Evolutionary conservation across 35 echinoderm and acorn worm species (phyloP).

Genomic region (Lytechinus variegatus): DNA sequence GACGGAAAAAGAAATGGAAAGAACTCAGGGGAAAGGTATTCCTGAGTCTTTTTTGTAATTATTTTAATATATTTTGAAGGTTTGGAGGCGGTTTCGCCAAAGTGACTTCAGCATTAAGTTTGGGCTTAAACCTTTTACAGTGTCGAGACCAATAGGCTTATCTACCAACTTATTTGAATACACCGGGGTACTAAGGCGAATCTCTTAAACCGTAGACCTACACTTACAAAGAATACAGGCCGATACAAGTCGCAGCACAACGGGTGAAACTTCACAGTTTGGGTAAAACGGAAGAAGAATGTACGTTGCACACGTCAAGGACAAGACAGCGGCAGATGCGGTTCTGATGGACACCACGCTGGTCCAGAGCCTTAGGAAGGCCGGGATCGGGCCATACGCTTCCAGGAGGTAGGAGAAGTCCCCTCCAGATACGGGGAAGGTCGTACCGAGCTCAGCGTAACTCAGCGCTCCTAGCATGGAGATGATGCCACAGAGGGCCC

Average conservation of each 20-base stretch:
- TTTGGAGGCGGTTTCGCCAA: too few relatives aligned
- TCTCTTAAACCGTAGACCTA: neutral
- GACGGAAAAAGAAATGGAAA: too few relatives aligned
- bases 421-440: slow-evolving; percentile 75
- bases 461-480: slow-evolving; percentile 65
- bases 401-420: slow-evolving; percentile 68
- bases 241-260: neutral
- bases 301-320: slow-evolving; percentile 35
- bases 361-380: slow-evolving; percentile 65
- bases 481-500: slow-evolving; percentile 34
- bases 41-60: too few relatives aligned
- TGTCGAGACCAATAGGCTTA: too few relatives aligned
- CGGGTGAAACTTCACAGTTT: neutral
- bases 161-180: too few relatives aligned
- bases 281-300: slow-evolving; percentile 29
- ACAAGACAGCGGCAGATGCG: slow-evolving; percentile 23
- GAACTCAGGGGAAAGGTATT: too few relatives aligned
- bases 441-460: slow-evolving; percentile 79
- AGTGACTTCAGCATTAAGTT: too few relatives aligned
- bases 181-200: too few relatives aligned
- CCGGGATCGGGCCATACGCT: slow-evolving; percentile 62
- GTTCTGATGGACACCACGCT: slow-evolving; percentile 60
- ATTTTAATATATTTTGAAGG: too few relatives aligned
- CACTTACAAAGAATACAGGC: slow-evolving; percentile 48
- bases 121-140: too few relatives aligned